Percentiles rank a stretch among this genome's conserved stretches.
Evolutionary conservation across 2,888 invertebrate species (phyloP).

Genomic region (Celastrina argiolus): DNA sequence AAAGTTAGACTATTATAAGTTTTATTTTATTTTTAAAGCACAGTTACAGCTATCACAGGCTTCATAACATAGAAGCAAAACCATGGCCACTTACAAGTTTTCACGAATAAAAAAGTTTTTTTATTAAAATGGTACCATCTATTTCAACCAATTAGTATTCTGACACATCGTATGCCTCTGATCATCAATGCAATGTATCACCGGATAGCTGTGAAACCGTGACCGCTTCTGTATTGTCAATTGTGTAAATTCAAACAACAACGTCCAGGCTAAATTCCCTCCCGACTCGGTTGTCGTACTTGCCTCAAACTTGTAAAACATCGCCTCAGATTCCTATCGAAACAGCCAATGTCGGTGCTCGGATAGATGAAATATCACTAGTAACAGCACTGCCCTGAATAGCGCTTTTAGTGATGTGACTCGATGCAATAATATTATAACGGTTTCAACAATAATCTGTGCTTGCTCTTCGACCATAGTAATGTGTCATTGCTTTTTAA

Average conservation of each 20-base stretch:
- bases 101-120: too few relatives aligned
- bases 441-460: too few relatives aligned
- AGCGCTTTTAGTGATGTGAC: constrained; percentile 25
- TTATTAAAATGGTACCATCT: not conserved
- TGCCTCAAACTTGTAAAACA: constrained; percentile 42
- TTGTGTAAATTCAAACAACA: constrained; percentile 5
- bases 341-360: constrained; percentile 43
- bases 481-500: too few relatives aligned
- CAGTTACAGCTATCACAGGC: too few relatives aligned
- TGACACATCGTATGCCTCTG: not conserved
- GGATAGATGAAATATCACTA: constrained; percentile 54
- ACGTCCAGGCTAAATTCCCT: not conserved
- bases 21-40: too few relatives aligned
- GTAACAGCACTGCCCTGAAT: constrained; percentile 34
- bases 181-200: not conserved
- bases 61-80: too few relatives aligned
- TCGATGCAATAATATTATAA: too few relatives aligned
- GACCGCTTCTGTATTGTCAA: not conserved
- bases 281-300: constrained; percentile 9
- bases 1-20: too few relatives aligned
- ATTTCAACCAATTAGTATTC: not conserved
- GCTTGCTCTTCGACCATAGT: too few relatives aligned
- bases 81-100: too few relatives aligned
- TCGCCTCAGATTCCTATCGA: constrained; percentile 43
- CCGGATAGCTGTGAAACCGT: not conserved